phyloP scores from a whole-genome alignment of 1,140 invertebrate genomes.

The Andricus grossulariae region DNA sequence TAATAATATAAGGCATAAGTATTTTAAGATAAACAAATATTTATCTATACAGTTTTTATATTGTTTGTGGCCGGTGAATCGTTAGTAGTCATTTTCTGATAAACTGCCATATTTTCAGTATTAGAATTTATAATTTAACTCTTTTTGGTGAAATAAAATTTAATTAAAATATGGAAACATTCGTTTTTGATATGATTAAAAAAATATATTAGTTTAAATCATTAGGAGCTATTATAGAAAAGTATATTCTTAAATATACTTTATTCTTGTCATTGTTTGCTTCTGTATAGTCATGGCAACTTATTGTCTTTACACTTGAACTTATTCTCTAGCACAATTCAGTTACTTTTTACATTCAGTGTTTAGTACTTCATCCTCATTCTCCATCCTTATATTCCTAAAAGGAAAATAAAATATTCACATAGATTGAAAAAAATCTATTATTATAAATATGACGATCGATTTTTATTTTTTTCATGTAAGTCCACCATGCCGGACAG shows the following conservation, averaged over 20 bases:
- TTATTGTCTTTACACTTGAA: conserved; percentile 13
- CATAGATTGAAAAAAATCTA: neutral
- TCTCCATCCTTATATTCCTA: neutral
- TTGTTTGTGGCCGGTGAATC: too few species aligned
- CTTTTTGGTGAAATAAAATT: too few species aligned
- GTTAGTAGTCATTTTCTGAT: too few species aligned
- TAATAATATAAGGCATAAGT: too few species aligned
- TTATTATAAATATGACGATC: conserved; percentile 60
- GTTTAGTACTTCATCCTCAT: neutral
- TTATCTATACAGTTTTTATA: too few species aligned
- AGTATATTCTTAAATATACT: neutral
- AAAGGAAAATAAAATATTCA: neutral
- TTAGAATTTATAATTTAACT: too few species aligned
- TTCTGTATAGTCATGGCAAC: conserved; percentile 7
- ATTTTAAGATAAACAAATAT: too few species aligned
- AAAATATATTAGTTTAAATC: too few species aligned
- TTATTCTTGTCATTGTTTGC: conserved; percentile 7
- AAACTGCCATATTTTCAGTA: too few species aligned
- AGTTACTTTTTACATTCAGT: neutral
- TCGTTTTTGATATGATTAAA: too few species aligned
- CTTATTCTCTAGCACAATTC: conserved; percentile 2
- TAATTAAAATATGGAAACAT: too few species aligned
- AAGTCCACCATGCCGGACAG: conserved; percentile 80
- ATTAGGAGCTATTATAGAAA: too few species aligned
- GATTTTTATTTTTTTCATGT: conserved; percentile 78